These are phyloP conservation scores for Zingel zingel DNA, from an alignment of 2,113 vertebrate genomes.

Conservation along the genomic window DNA sequence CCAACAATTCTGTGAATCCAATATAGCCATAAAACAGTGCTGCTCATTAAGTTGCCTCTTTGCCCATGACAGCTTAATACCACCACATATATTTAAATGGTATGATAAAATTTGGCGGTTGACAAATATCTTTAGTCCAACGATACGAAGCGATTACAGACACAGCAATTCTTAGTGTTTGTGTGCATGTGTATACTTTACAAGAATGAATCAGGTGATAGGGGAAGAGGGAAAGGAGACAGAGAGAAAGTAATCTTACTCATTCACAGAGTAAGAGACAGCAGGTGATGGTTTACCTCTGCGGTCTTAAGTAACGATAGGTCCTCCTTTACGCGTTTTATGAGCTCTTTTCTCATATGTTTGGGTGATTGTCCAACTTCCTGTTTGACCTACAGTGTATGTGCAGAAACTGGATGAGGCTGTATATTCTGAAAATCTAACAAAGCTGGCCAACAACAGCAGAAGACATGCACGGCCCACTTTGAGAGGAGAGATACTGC, in stretches of 20 bases:
- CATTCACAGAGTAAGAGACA: constrained; percentile 24
- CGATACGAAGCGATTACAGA: constrained; percentile 12
- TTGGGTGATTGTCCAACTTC: constrained; percentile 96
- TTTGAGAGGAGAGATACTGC: constrained; percentile 42
- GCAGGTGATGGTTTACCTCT: constrained; percentile 90
- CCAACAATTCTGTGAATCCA: not conserved
- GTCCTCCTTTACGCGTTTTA: constrained; percentile 99
- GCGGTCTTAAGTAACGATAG: constrained; percentile 91
- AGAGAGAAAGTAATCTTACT: not conserved
- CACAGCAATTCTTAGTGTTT: constrained; percentile 9
- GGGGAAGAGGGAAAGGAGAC: not conserved
- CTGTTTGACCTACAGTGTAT: constrained; percentile 94
- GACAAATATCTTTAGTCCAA: not conserved
- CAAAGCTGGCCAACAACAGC: constrained; percentile 40
- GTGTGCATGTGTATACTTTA: not conserved
- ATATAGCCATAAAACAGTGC: not conserved
- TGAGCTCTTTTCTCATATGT: constrained; percentile 98
- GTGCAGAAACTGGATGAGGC: constrained; percentile 86
- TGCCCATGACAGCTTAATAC: not conserved
- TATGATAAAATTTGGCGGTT: not conserved
- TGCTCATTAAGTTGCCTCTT: not conserved
- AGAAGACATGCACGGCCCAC: constrained; percentile 71
- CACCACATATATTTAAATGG: not conserved
- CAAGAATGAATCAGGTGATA: not conserved
- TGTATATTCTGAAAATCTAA: constrained; percentile 39